Percentiles rank a stretch among this genome's conserved stretches.
phyloP scores from a whole-genome alignment of 1,140 invertebrate species.

The Drosophila saltans region DNA sequence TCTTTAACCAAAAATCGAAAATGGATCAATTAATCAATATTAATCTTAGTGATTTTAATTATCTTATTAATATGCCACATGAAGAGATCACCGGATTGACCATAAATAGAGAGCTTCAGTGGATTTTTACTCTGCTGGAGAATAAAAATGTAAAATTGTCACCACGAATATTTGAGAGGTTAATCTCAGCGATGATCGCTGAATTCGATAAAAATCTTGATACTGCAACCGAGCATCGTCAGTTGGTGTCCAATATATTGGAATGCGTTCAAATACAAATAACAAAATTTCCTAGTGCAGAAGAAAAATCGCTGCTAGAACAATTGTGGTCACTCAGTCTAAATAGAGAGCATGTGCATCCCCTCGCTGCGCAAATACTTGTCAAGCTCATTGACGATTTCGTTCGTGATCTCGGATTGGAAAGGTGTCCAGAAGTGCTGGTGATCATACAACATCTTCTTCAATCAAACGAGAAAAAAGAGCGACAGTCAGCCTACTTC shows the following conservation, averaged over 20 bases:
- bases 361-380: background rate
- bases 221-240: background rate
- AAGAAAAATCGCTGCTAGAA: background rate
- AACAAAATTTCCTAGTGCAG: background rate
- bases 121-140: background rate
- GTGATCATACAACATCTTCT: constrained; percentile 37
- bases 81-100: background rate
- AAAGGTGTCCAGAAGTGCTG: constrained; percentile 36
- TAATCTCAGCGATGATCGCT: background rate
- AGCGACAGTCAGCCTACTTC: constrained; percentile 56
- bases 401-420: constrained; percentile 2
- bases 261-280: background rate
- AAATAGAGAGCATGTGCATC: background rate
- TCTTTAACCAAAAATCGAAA: no score
- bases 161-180: background rate
- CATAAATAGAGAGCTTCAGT: background rate
- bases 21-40: no score
- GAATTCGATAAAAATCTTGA: background rate
- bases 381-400: background rate
- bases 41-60: no score
- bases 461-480: constrained; percentile 50
- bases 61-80: background rate
- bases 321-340: background rate
- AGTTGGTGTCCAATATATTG: background rate
- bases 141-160: background rate